These are phyloP conservation scores for Petroica traversi DNA, from an alignment of 2,113 vertebrate species.

Conservation along the genomic window DNA sequence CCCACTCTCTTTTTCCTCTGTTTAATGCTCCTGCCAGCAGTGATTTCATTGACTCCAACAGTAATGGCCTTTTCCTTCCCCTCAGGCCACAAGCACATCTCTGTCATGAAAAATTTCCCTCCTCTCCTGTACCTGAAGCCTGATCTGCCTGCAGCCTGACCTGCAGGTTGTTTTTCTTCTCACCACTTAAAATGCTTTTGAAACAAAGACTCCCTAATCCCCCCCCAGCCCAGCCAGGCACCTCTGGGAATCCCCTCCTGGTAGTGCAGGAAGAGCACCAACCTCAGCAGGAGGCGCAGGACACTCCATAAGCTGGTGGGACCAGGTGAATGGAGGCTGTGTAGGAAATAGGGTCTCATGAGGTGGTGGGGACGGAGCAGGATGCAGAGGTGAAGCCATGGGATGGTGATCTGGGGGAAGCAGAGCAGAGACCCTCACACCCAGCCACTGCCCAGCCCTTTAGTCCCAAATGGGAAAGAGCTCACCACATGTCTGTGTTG, in stretches of 20 bases:
- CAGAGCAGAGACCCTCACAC: not conserved
- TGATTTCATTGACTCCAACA: slow-evolving; percentile 10
- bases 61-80: slow-evolving; percentile 43
- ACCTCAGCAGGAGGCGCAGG: not conserved
- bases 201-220: slow-evolving; percentile 50
- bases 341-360: rapidly evolving
- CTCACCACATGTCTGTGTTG: rapidly evolving
- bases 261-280: not conserved
- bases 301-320: not conserved
- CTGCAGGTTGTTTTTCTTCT: not conserved
- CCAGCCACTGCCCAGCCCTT: not conserved
- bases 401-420: too few species aligned
- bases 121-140: slow-evolving; percentile 1
- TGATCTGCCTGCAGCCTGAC: not conserved
- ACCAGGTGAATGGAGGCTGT: not conserved
- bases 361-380: not conserved
- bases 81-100: slow-evolving; percentile 37
- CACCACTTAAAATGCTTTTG: slow-evolving; percentile 2
- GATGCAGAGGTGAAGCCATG: not conserved
- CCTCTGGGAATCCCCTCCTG: not conserved
- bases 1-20: not conserved
- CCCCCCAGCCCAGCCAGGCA: not conserved
- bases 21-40: slow-evolving; percentile 29
- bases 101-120: slow-evolving; percentile 60
- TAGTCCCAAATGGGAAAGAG: not conserved